A percentile compares a stretch with the other conserved stretches of the same genome.
phyloP scores from a whole-genome alignment of 2,113 vertebrate genomes.

The Ivindomyrus marchei region DNA sequence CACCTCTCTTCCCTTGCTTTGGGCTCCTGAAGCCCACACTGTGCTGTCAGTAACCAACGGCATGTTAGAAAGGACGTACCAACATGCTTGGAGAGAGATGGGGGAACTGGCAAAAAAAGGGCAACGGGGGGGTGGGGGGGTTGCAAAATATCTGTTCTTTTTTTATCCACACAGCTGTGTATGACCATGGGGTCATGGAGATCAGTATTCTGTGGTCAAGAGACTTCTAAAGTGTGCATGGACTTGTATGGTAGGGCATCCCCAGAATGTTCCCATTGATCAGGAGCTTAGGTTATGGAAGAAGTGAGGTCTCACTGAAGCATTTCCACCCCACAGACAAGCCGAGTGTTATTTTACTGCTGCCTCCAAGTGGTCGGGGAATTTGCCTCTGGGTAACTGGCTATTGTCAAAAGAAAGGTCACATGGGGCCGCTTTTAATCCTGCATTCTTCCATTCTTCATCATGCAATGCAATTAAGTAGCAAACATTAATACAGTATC shows the following conservation, averaged over 20 bases:
- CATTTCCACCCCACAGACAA: background rate
- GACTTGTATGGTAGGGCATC: conserved; percentile 35
- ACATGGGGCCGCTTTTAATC: background rate
- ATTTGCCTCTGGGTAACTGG: background rate
- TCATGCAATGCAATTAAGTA: background rate
- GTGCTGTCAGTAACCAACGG: background rate
- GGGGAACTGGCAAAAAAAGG: background rate
- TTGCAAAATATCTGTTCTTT: conserved; percentile 15
- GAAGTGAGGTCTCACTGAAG: background rate
- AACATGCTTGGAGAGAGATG: background rate
- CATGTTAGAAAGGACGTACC: background rate
- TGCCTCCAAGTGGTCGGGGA: background rate
- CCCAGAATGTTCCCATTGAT: conserved; percentile 42
- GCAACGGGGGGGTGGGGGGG: background rate
- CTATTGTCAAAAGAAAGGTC: background rate
- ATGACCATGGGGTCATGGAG: background rate
- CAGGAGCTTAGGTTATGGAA: conserved; percentile 23
- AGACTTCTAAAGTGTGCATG: background rate
- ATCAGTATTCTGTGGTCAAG: background rate
- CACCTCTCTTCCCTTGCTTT: background rate
- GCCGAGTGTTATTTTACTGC: background rate
- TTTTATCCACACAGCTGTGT: conserved; percentile 16
- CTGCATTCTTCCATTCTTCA: background rate
- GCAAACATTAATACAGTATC: background rate
- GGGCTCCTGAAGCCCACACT: background rate